phyloP scores from a whole-genome alignment of 2,888 invertebrate species.

The Harmothoe impar region DNA sequence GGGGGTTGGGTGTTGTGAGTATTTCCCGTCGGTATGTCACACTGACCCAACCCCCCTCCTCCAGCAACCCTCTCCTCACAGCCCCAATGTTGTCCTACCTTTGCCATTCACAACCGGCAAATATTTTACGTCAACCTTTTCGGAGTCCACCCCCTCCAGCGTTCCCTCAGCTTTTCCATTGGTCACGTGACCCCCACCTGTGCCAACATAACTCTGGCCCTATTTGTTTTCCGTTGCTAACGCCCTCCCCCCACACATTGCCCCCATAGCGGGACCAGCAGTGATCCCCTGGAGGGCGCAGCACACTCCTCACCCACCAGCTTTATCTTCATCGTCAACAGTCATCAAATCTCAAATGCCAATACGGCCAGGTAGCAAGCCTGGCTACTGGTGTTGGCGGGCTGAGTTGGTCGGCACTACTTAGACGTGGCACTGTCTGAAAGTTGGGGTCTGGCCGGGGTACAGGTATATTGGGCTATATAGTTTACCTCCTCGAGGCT shows the following conservation, averaged over 20 bases:
- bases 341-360: conserved; percentile 37
- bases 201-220: conserved; percentile 47
- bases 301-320: not conserved
- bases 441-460: not conserved
- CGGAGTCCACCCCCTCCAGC: not conserved
- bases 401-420: not conserved
- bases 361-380: not conserved
- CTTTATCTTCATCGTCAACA: conserved; percentile 40
- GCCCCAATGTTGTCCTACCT: not conserved
- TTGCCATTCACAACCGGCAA: conserved; percentile 34
- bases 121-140: conserved; percentile 55
- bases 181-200: conserved; percentile 54
- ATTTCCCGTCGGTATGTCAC: conserved; percentile 46
- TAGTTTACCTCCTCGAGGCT: not conserved
- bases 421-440: not conserved
- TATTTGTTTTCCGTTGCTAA: conserved; percentile 53
- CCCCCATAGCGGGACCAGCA: not conserved
- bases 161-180: not conserved
- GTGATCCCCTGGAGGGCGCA: not conserved
- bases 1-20: not conserved
- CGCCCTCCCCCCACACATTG: not conserved
- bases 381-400: not conserved
- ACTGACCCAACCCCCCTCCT: not conserved
- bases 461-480: no score
- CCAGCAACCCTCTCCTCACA: not conserved